Evolutionary conservation across 2,888 invertebrate genomes (phyloP).

Genomic region (Brachyopa scutellaris): DNA sequence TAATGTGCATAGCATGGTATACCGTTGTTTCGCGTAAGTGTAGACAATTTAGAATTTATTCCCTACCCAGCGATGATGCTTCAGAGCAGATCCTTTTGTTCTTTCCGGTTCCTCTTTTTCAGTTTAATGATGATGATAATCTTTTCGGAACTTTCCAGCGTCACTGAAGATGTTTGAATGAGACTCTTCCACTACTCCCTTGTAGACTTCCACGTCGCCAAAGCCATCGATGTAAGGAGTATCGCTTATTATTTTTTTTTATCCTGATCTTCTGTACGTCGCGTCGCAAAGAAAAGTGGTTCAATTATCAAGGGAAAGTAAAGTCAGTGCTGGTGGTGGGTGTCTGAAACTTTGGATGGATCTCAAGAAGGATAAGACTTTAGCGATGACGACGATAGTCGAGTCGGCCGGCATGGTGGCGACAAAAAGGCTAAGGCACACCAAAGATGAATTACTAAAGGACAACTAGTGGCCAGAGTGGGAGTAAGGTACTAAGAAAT

Average conservation of each 20-base stretch:
- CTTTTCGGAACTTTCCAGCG: slow-evolving; percentile 52
- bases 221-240: slow-evolving; percentile 23
- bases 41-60: not conserved
- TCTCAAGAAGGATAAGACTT: slow-evolving; percentile 37
- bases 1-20: not conserved
- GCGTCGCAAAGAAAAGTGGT: slow-evolving; percentile 57
- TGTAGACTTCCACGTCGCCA: not conserved
- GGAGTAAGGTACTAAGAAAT: slow-evolving; percentile 2
- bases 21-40: not conserved
- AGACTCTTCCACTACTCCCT: not conserved
- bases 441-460: slow-evolving; percentile 48
- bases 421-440: not conserved
- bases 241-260: slow-evolving; percentile 45
- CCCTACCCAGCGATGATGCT: not conserved
- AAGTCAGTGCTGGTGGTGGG: slow-evolving; percentile 25
- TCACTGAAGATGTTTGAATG: not conserved
- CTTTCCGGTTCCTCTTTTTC: slow-evolving; percentile 42
- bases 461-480: not conserved
- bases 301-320: slow-evolving; percentile 54
- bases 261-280: slow-evolving; percentile 48
- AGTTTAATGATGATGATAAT: slow-evolving; percentile 60
- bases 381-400: not conserved
- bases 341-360: slow-evolving; percentile 44
- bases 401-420: not conserved
- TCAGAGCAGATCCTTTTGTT: slow-evolving; percentile 44